Evolutionary conservation across 2,113 vertebrate genomes (phyloP).

Genomic region (Heliornis fulica): DNA sequence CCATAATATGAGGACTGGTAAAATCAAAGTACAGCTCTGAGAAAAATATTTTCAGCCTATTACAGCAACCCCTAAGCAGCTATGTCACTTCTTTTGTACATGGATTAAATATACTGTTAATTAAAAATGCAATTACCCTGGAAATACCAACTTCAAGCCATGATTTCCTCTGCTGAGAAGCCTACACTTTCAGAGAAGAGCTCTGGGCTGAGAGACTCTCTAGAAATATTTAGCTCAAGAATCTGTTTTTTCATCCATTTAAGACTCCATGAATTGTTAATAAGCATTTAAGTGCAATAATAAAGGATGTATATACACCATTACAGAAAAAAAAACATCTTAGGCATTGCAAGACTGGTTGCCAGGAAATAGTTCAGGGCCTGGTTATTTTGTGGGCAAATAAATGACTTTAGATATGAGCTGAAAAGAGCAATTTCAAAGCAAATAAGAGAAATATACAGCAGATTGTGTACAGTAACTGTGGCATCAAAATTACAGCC

Average conservation of each 20-base stretch:
- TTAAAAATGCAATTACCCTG: neutral
- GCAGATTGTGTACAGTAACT: neutral
- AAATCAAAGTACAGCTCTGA: neutral
- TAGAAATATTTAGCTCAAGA: slow-evolving; percentile 20
- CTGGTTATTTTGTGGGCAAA: slow-evolving; percentile 42
- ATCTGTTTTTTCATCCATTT: slow-evolving; percentile 27
- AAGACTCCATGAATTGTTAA: slow-evolving; percentile 50
- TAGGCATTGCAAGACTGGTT: neutral
- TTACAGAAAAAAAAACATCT: neutral
- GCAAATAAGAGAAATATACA: slow-evolving; percentile 30
- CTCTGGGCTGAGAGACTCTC: neutral
- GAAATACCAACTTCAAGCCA: neutral
- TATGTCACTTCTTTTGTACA: neutral
- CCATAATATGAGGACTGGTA: neutral
- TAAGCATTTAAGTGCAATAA: slow-evolving; percentile 49
- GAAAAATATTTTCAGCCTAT: neutral
- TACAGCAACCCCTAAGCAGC: neutral
- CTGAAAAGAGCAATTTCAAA: slow-evolving; percentile 38
- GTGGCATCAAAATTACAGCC: slow-evolving; percentile 46
- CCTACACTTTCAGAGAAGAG: neutral
- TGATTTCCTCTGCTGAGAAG: neutral
- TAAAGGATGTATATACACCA: neutral
- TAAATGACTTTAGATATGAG: slow-evolving; percentile 16
- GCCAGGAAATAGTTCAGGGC: slow-evolving; percentile 27
- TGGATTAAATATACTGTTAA: slow-evolving; percentile 42